phyloP scores from a whole-genome alignment of 2,113 vertebrate species.

The Alectura lathami region DNA sequence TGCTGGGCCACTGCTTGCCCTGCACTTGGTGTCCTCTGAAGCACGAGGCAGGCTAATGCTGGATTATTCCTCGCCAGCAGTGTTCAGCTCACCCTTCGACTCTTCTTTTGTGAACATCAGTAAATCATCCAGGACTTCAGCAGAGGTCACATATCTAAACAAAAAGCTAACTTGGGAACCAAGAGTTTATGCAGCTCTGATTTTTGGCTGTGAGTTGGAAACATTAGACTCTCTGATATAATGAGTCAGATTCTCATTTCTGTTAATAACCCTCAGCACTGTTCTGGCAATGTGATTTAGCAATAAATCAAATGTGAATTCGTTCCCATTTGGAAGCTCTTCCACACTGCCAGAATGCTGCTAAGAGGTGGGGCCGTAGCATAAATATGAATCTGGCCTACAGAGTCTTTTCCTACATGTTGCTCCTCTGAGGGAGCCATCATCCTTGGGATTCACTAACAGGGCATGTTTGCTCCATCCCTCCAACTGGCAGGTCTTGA shows the following conservation, averaged over 20 bases:
- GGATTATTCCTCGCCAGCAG: background rate
- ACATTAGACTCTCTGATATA: slow-evolving; percentile 1
- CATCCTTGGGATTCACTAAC: background rate
- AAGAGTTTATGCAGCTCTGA: background rate
- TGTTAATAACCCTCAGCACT: slow-evolving; percentile 60
- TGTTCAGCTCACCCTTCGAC: background rate
- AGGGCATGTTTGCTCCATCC: slow-evolving; percentile 1
- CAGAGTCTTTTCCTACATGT: background rate
- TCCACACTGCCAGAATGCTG: background rate
- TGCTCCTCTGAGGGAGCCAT: slow-evolving; percentile 2
- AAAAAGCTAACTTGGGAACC: background rate
- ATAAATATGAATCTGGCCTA: background rate
- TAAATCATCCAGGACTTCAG: background rate
- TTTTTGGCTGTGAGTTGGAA: slow-evolving; percentile 21
- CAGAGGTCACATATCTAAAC: background rate
- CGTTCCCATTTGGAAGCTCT: slow-evolving; percentile 31
- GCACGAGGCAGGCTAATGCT: background rate
- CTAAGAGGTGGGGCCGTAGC: background rate
- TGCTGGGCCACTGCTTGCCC: background rate
- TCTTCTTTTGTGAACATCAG: background rate
- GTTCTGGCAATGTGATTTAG: slow-evolving; percentile 27
- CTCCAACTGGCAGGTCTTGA: slow-evolving; percentile 36
- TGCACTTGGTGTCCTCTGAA: background rate
- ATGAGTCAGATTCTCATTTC: slow-evolving; percentile 56
- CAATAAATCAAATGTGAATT: slow-evolving; percentile 16